These are phyloP conservation scores for Proterorhinus semilunaris DNA, from an alignment of 2,113 vertebrate species.

Conservation along the genomic window DNA sequence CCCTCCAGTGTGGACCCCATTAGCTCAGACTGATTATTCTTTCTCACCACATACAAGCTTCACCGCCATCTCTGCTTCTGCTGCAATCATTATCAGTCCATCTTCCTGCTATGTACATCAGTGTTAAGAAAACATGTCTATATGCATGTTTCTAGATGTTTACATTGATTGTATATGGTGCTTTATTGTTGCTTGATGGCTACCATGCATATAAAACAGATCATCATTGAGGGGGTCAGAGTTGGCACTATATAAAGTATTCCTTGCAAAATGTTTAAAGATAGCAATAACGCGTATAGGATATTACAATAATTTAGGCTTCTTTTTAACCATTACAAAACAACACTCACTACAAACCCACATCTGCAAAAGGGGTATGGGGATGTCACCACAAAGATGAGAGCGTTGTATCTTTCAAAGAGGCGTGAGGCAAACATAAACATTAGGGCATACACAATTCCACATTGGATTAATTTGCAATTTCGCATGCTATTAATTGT, in stretches of 20 bases:
- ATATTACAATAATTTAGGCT: no score
- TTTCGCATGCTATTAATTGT: slow-evolving; percentile 78
- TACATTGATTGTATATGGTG: slow-evolving; percentile 16
- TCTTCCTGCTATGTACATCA: slow-evolving; percentile 25
- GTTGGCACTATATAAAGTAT: neutral
- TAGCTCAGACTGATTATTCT: slow-evolving; percentile 67
- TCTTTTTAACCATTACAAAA: no score
- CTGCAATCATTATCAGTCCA: slow-evolving; percentile 54
- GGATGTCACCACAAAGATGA: slow-evolving; percentile 56
- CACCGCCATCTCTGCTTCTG: slow-evolving; percentile 47
- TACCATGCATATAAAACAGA: neutral
- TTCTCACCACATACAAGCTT: slow-evolving; percentile 44
- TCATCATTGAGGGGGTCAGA: neutral
- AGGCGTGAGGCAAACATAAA: slow-evolving; percentile 47
- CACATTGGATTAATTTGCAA: slow-evolving; percentile 68
- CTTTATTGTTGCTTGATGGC: neutral
- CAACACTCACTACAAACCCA: neutral
- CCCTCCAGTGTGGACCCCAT: slow-evolving; percentile 34
- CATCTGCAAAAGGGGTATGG: slow-evolving; percentile 26
- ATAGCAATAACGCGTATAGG: no score
- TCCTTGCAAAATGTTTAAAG: no score
- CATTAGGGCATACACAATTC: slow-evolving; percentile 44
- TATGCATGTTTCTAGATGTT: slow-evolving; percentile 9
- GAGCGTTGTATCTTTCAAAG: slow-evolving; percentile 58
- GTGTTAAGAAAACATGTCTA: slow-evolving; percentile 4